Conservation (phyloP, 1,140 invertebrate genomes). For the Oncopodura yosiiana region DNA sequence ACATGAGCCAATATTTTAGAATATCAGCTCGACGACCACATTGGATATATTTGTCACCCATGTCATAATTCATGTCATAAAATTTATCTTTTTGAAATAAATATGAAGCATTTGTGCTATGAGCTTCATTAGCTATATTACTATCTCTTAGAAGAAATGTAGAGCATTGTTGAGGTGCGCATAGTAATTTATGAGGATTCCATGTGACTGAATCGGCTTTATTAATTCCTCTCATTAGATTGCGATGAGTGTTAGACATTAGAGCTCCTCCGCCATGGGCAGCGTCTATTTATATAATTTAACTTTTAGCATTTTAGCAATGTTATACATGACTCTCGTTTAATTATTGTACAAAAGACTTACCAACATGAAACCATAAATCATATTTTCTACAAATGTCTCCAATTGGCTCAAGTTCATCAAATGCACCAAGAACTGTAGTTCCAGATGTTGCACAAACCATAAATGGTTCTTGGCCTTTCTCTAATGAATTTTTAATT, state of each 20-base stretch:
- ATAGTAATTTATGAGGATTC: slow-evolving; percentile 86
- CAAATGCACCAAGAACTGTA: slow-evolving; percentile 68
- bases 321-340: no score
- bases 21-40: slow-evolving; percentile 90
- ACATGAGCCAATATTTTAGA: slow-evolving; percentile 95
- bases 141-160: slow-evolving; percentile 58
- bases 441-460: slow-evolving; percentile 79
- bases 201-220: slow-evolving; percentile 85
- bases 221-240: slow-evolving; percentile 63
- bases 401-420: slow-evolving; percentile 71
- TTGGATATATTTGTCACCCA: slow-evolving; percentile 86
- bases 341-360: no score
- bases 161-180: slow-evolving; percentile 81
- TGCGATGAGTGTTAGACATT: slow-evolving; percentile 66
- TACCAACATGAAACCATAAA: slow-evolving; percentile 73
- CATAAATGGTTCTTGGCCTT: slow-evolving; percentile 68
- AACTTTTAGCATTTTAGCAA: background rate
- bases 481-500: slow-evolving; percentile 54
- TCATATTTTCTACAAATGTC: slow-evolving; percentile 69
- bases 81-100: slow-evolving; percentile 94
- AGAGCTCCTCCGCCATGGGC: slow-evolving; percentile 88
- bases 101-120: slow-evolving; percentile 57
- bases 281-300: slow-evolving; percentile 87
- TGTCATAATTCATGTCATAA: slow-evolving; percentile 83
- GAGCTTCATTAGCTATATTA: slow-evolving; percentile 36